These are phyloP conservation scores for Heteromurus nitidus DNA, from an alignment of 2,888 invertebrate species.

Conservation along the genomic window DNA sequence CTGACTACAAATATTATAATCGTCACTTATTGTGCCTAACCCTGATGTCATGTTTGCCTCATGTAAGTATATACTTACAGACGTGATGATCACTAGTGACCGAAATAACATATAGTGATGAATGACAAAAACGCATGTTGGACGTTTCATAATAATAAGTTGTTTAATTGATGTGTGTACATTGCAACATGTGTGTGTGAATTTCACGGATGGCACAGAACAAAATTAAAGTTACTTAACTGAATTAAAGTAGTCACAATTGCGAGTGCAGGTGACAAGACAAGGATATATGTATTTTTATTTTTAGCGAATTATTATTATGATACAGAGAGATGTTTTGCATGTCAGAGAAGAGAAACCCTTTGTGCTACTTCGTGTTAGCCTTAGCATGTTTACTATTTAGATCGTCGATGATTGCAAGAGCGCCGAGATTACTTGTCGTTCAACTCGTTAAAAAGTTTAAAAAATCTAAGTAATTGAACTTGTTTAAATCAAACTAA, in stretches of 20 bases:
- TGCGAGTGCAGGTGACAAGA: conserved; percentile 5
- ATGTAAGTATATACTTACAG: neutral
- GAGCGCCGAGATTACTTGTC: neutral
- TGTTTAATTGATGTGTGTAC: neutral
- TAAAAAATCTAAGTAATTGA: conserved; percentile 37
- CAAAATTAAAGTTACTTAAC: conserved; percentile 1
- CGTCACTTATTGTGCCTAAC: no score
- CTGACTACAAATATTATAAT: no score
- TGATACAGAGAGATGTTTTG: neutral
- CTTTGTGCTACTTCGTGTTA: neutral
- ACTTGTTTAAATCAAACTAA: conserved; percentile 35
- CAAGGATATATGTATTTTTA: no score
- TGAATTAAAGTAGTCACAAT: neutral
- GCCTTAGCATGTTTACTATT: neutral
- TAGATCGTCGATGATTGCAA: neutral
- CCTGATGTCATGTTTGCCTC: neutral
- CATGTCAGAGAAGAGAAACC: neutral
- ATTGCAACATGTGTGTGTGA: neutral
- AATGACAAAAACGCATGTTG: no score
- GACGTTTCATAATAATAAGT: no score
- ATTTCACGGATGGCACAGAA: neutral
- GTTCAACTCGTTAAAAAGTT: conserved; percentile 3
- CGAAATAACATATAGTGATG: no score
- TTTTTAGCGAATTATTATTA: neutral
- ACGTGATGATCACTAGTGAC: no score